Evolutionary conservation across 2,888 invertebrate species (phyloP), one percentile per base, ranked within the genome.

Genomic region (Cecidostiba fungosa): DNA sequence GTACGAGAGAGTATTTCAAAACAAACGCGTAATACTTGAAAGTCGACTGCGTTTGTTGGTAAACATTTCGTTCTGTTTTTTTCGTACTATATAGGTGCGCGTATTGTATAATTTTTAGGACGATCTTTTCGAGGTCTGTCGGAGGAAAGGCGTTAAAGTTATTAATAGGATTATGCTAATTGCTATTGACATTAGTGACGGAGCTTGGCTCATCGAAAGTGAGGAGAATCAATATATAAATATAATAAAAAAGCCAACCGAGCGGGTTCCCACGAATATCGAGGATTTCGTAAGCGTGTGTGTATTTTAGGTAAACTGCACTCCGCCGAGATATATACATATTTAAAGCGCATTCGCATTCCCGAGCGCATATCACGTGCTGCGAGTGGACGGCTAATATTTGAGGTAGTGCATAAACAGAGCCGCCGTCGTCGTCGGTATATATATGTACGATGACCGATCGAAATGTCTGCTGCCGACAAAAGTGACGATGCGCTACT

Each of bases 361-460:
- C 36, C 26, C 89, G 26, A 85, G 87, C 88, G 87, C 88, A 87
- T 90, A 91, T 90, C 90, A 23, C 47, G 62, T 36, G 47, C 89
- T 89, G n/a, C 87, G 88, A 90, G 90, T 90, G 90, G 90, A 91
- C 88, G 88, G 89, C 89, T 88, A 91, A 92, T 91, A 91, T 92
- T 92, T 91, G 89, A 91, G 88, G 80, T 87, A 77, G 59, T 77
- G 74, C 85, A 80, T 86, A 85, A 82, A 84, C 72, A 85, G 36
- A 72, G 73, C 47, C 19, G 23, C 23, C n/a, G 47, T 23, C 59
- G 8, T 59, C 59, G 73, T 19, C n/a, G 6, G 54, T 50, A n/a
- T n/a, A n/a, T n/a, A 16, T 50, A 10, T 59, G 8, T 6, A 59
- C n/a, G 73, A 81, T 73, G 80, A 73, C 36, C 80, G 29, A 73